Percentiles rank a stretch among this genome's conserved stretches.
These are phyloP conservation scores for Galerucella pusilla DNA, from an alignment of 2,888 invertebrate genomes.

Conservation along the genomic window DNA sequence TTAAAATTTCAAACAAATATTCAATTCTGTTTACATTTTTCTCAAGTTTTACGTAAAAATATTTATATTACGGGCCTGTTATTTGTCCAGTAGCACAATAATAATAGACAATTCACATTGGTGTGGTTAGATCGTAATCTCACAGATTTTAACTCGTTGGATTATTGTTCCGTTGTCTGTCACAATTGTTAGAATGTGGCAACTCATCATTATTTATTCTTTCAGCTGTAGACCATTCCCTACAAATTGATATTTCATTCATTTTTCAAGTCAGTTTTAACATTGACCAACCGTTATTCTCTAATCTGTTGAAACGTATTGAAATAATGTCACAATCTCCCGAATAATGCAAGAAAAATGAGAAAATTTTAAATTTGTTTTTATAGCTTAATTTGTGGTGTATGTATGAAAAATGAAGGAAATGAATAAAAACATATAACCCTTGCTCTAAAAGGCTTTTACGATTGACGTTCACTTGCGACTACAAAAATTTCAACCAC, in stretches of 20 bases:
- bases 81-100: constrained; percentile 29
- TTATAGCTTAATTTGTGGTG: background rate
- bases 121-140: constrained; percentile 60
- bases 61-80: constrained; percentile 31
- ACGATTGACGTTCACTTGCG: background rate
- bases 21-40: too few relatives aligned
- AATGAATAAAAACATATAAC: background rate
- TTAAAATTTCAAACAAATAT: too few relatives aligned
- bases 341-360: too few relatives aligned
- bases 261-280: constrained; percentile 20
- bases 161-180: constrained; percentile 56
- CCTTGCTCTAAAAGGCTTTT: background rate
- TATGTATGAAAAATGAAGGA: background rate
- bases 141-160: constrained; percentile 56
- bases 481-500: background rate
- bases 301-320: background rate
- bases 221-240: constrained; percentile 35
- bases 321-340: too few relatives aligned
- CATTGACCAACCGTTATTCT: constrained; percentile 13
- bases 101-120: constrained; percentile 41
- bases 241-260: constrained; percentile 38
- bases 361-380: background rate
- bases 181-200: constrained; percentile 49
- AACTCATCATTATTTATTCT: constrained; percentile 38
- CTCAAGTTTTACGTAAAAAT: background rate